These are phyloP conservation scores for Hepsetus odoe DNA, from an alignment of 2,113 vertebrate species.

Conservation along the genomic window DNA sequence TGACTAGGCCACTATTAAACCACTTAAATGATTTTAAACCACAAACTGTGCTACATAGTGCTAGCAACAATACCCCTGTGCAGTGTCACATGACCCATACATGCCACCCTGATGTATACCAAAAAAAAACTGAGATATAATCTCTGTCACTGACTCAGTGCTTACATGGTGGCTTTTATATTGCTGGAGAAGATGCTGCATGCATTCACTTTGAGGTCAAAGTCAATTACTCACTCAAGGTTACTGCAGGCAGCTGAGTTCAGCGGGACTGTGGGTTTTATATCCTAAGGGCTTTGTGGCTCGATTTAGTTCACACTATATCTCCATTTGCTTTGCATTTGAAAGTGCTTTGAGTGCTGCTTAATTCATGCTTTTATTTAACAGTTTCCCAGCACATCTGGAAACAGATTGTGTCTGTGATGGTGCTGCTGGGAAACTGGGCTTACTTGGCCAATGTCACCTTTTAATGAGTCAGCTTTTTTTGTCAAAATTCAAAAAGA, in stretches of 20 bases:
- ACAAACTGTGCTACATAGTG: not conserved
- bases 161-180: not conserved
- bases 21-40: not conserved
- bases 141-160: not conserved
- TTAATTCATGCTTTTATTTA: constrained; percentile 14
- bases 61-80: not conserved
- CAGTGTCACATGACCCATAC: constrained; percentile 4
- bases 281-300: constrained; percentile 21
- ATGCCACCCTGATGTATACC: not conserved
- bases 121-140: not conserved
- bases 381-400: not conserved
- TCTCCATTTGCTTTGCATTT: constrained; percentile 23
- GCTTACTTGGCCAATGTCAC: constrained; percentile 15
- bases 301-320: not conserved
- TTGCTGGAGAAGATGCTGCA: not conserved
- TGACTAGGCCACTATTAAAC: not conserved
- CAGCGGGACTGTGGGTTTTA: not conserved
- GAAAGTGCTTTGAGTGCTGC: not conserved
- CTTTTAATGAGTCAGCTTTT: constrained; percentile 34
- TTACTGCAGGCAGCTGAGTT: constrained; percentile 18
- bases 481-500: not conserved
- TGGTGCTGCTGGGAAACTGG: constrained; percentile 13
- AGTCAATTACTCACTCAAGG: constrained; percentile 8
- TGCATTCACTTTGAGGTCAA: not conserved
- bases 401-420: constrained; percentile 15